These are phyloP conservation scores for Siphamia tubifer DNA, from an alignment of 2,113 vertebrate genomes.

Conservation along the genomic window DNA sequence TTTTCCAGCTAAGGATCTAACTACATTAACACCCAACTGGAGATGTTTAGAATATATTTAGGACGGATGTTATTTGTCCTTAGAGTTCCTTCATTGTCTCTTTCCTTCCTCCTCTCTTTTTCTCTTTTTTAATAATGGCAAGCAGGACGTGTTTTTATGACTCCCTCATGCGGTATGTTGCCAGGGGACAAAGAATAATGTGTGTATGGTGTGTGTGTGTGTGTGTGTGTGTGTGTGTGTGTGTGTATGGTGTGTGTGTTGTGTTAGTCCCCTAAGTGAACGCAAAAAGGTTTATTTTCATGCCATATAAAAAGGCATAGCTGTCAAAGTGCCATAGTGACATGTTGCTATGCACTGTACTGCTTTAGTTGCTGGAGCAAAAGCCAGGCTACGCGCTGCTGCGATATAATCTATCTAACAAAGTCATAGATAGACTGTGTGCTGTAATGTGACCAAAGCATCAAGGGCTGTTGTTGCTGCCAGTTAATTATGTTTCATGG, in stretches of 20 bases:
- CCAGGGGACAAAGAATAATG: constrained; percentile 44
- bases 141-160: constrained; percentile 85
- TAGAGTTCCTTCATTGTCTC: constrained; percentile 52
- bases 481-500: neutral
- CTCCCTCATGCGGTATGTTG: constrained; percentile 82
- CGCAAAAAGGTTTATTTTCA: constrained; percentile 30
- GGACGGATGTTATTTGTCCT: constrained; percentile 13
- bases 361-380: constrained; percentile 40
- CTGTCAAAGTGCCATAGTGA: constrained; percentile 38
- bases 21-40: constrained; percentile 60
- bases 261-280: neutral
- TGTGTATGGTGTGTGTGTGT: neutral
- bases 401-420: constrained; percentile 6
- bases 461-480: constrained; percentile 43
- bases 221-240: too few relatives aligned
- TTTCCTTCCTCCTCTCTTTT: constrained; percentile 45
- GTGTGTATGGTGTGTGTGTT: neutral
- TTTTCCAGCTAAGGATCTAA: neutral
- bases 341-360: constrained; percentile 57
- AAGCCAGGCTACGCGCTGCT: constrained; percentile 33
- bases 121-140: constrained; percentile 55
- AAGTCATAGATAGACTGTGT: constrained; percentile 50
- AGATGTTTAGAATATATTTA: too few relatives aligned
- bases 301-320: constrained; percentile 31
- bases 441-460: constrained; percentile 37